Evolutionary conservation across 2,888 invertebrate species (phyloP), one percentile per base, ranked within the genome.

Genomic region (Idaea aversata): DNA sequence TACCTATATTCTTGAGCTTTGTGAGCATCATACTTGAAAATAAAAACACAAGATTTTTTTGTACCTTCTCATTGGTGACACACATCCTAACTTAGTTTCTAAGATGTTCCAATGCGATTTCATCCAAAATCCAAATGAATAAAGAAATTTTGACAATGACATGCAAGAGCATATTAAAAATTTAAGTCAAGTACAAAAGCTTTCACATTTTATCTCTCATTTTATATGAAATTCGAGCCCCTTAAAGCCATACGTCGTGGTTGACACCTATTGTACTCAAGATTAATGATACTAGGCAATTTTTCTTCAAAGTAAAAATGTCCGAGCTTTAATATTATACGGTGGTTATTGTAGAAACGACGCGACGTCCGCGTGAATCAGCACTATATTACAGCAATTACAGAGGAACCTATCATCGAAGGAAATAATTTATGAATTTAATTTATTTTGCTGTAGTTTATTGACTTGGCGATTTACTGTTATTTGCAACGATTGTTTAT

Each of bases 271-370:
- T 91, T 91, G 91, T 91, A 80, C 79, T 70, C 73, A 81, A 91
- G 91, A 91, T 91, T 90, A 91, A 92, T 91, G 91, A 85, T 86
- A 85, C 82, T 73, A 85, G 87, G 83, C 87, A 90, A 88, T 90
- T 88, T 25, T 90, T 89, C 85, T 84, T 81, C 76, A 70, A 81
- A 82, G 78, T 83, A 82, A 87, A 88, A 86, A 83, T 81, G 79
- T 79, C 75, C 75, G 72, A 75, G 73, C 67, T 75, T 76, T 79
- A 77, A 76, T 77, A 25, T 25, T 25, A 77, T 75, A 74, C 67
- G 70, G 67, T 70, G 72, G 72, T 73, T 75, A 71, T 73, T 73
- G 67, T 67, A 65, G 67, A 67, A 66, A n/a, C n/a, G n/a, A n/a
- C n/a, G 58, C 67, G 69, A 67, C 67, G 65, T 59, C 64, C 63